These are phyloP conservation scores for Zaprionus obscuricornis DNA, from an alignment of 2,888 invertebrate genomes.

Conservation along the genomic window DNA sequence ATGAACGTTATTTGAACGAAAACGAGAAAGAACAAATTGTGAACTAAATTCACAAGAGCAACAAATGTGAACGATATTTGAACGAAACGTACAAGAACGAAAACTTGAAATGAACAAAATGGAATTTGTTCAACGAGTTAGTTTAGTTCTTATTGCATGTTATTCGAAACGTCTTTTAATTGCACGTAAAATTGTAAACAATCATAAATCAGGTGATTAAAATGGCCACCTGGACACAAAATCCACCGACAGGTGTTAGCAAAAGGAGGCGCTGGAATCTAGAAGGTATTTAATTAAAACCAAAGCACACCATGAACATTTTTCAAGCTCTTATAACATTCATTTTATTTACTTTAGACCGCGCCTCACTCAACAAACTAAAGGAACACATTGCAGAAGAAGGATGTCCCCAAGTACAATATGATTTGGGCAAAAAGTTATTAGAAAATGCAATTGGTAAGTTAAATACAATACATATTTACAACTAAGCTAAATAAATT, in stretches of 20 bases:
- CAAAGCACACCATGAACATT: neutral
- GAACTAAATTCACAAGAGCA: too few species aligned
- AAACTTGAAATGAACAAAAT: too few species aligned
- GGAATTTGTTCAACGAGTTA: neutral
- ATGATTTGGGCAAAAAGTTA: conserved; percentile 92
- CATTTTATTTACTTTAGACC: conserved; percentile 65
- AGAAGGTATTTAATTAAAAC: conserved; percentile 76
- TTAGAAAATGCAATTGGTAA: conserved; percentile 91
- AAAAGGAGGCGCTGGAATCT: conserved; percentile 82
- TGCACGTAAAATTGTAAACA: conserved; percentile 49
- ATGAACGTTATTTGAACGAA: too few species aligned
- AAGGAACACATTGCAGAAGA: conserved; percentile 91
- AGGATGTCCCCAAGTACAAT: conserved; percentile 95
- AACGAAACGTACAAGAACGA: conserved; percentile 85
- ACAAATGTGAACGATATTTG: too few species aligned
- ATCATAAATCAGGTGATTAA: conserved; percentile 7
- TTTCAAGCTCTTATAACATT: neutral
- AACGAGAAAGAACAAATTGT: too few species aligned
- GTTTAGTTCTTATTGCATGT: neutral
- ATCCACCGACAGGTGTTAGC: conserved; percentile 76
- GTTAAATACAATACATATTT: neutral
- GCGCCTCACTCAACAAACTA: conserved; percentile 83
- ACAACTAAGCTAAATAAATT: neutral
- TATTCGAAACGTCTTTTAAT: conserved; percentile 20
- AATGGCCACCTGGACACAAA: conserved; percentile 83